Evolutionary conservation across 2,888 invertebrate genomes (phyloP), one percentile per base, ranked within the genome.

Genomic region (Tanytarsus gracilentus): DNA sequence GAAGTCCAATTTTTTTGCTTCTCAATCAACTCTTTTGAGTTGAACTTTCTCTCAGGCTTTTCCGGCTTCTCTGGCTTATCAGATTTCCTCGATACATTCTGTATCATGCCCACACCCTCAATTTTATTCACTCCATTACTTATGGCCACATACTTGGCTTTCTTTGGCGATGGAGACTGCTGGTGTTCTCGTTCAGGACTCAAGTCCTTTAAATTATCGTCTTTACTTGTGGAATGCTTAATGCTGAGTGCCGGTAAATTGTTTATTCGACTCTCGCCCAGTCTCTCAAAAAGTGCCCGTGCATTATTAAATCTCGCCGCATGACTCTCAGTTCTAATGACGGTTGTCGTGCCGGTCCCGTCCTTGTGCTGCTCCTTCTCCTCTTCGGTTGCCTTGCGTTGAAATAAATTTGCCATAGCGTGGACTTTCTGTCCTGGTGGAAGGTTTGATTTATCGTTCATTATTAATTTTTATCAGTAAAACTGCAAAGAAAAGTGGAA

Each of bases 1-100:
- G 89, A 87, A 27, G 91, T 91, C 92, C 91, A 93, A 75, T 92
- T 93, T 69, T 86, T 85, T 70, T 91, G 92, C 68, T 91, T 89
- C 73, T 90, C 91, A 65, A 92, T 92, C 61, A 91, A 76, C 71
- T 92, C 90, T 65, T 89, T 86, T 63, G 88, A 88, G 67, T 83
- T 85, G 67, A 88, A 85, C 68, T 86, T 84, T 61, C 88, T 77
- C 70, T 90, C 90, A 3, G 89, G 88, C 72, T 89, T 88, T 67
- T 89, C 88, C 0, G 88, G 88, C 70, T 87, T 88, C 56, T 80
- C 79, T 4, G 73, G 72, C 64, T 80, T 79, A 62, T 77, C 78
- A 11, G 81, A 79, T 66, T 81, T 76, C 63, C 79, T 78, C 5
- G 81, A 79, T 64, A 81, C 78, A 63, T 73, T 72, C 61, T 72